These are phyloP conservation scores for Urocynchramus pylzowi DNA, from an alignment of 2,113 vertebrate genomes.

Conservation along the genomic window DNA sequence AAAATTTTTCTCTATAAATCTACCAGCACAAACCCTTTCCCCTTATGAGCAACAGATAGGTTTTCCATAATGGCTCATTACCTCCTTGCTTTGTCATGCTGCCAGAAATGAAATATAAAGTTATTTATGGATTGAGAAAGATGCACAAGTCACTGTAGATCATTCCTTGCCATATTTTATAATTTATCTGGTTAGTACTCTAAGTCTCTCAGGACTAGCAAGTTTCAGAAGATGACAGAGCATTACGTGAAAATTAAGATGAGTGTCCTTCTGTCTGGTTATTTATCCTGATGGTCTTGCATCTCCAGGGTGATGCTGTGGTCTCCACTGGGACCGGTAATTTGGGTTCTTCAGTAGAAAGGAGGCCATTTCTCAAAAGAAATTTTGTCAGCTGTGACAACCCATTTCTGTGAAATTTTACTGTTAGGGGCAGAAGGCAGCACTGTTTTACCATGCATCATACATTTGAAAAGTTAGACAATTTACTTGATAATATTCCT, in stretches of 20 bases:
- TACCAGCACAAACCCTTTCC: constrained; percentile 54
- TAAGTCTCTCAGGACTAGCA: constrained; percentile 49
- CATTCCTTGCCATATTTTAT: constrained; percentile 65
- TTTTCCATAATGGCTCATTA: constrained; percentile 79
- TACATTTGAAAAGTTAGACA: constrained; percentile 49
- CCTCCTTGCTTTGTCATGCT: constrained; percentile 68
- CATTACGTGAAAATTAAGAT: constrained; percentile 61
- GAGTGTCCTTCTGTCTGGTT: constrained; percentile 52
- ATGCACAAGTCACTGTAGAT: constrained; percentile 72
- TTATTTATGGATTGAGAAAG: constrained; percentile 77
- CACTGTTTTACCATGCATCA: neutral
- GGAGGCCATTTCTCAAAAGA: constrained; percentile 54
- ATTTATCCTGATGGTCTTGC: constrained; percentile 46
- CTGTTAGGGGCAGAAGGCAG: neutral
- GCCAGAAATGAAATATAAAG: constrained; percentile 76
- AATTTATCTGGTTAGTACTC: constrained; percentile 70
- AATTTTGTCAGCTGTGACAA: constrained; percentile 53
- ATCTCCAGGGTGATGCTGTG: constrained; percentile 29
- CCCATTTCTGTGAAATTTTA: constrained; percentile 33
- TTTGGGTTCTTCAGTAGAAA: constrained; percentile 58
- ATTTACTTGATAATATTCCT: constrained; percentile 2
- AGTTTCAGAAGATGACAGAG: constrained; percentile 63
- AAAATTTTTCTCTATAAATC: constrained; percentile 68
- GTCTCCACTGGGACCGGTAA: constrained; percentile 50
- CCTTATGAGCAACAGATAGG: constrained; percentile 79